Evolutionary conservation across 2,113 vertebrate genomes (phyloP), one percentile per base, ranked within the genome.

Genomic region (Oreochromis tanganicae): DNA sequence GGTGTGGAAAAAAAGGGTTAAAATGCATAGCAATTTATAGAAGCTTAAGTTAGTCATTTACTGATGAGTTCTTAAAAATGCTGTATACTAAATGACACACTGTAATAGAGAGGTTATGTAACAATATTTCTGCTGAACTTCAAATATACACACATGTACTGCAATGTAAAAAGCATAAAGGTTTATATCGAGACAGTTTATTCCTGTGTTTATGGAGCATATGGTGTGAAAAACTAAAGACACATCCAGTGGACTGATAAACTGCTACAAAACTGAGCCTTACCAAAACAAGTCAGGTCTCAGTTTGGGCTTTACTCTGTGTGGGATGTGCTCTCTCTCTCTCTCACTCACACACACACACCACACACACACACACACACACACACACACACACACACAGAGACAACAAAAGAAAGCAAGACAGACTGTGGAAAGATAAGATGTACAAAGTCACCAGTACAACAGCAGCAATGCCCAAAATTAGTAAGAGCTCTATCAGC

Each of bases 391-490:
- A 59, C 50, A 36, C 24, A 56, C 0, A 16, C 3, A 50, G 27
- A 73, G 41, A 80, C 14, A 82, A 80, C 5, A 71, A 87, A 27
- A 59, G 68, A 88, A 54, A 83, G 52, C 7, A 19, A 87, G 85
- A 61, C 73, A 84, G 54, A 41, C 63, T 89, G 14, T 85, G 88
- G 68, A 86, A 82, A 83, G 89, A 92, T 85, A 91, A 90, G 66
- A 93, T 88, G 80, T 80, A 92, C 52, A 63, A 90, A 85, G 78
- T 85, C 3, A 91, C 66, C 48, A 54, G 82, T 50, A 55, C 84
- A 5, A 82, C 78, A 85, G 89, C 85, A 88, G 54, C 61, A 87
- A 95, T 88, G 92, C 80, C 94, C 93, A 95, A 94, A 95, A 83
- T 85, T 87, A 92, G 92, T 91, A 86, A 92, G 68, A 88, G 81